A percentile compares a stretch with the other conserved stretches of the same genome.
Conservation (phyloP, 2,888 invertebrate species). For the Euclidia mi region DNA sequence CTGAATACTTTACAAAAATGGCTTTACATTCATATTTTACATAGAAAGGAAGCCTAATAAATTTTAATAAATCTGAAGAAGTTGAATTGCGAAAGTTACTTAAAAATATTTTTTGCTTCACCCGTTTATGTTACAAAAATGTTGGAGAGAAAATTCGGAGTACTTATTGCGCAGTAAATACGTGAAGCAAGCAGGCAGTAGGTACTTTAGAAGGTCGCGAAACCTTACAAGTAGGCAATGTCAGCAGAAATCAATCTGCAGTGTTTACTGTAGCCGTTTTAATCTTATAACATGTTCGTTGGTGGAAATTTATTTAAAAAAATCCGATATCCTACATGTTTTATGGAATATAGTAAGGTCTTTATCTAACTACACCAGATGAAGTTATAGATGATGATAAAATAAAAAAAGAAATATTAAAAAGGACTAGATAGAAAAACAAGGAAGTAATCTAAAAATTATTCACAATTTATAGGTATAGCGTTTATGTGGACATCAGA, state of each 20-base stretch:
- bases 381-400: no score
- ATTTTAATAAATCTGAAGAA: no score
- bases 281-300: slow-evolving; percentile 6
- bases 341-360: no score
- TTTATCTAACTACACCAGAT: no score
- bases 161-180: slow-evolving; percentile 40
- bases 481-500: no score
- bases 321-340: no score
- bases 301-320: no score
- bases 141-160: slow-evolving; percentile 16
- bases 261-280: slow-evolving; percentile 40
- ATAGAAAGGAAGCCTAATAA: neutral
- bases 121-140: neutral
- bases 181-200: slow-evolving; percentile 42
- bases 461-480: no score
- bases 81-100: neutral
- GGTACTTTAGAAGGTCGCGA: slow-evolving; percentile 71
- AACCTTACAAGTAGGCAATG: slow-evolving; percentile 70
- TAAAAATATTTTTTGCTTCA: neutral
- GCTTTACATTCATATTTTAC: neutral
- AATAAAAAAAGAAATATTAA: no score
- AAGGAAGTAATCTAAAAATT: no score
- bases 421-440: no score
- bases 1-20: neutral
- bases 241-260: slow-evolving; percentile 66